phyloP scores from a whole-genome alignment of 1,140 invertebrate genomes.

The Nixonia krombeini region DNA sequence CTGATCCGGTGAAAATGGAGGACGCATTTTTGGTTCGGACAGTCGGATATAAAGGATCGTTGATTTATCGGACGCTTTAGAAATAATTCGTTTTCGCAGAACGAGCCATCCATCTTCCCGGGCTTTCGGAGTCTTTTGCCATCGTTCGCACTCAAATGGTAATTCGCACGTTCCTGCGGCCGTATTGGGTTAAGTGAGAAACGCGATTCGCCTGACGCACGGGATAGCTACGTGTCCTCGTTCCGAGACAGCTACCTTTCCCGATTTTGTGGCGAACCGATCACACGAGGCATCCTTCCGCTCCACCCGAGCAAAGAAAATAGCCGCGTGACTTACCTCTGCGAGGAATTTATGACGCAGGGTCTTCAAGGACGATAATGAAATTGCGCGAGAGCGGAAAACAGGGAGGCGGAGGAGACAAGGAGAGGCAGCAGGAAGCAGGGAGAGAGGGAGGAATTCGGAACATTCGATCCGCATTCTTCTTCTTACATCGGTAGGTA shows the following conservation, averaged over 20 bases:
- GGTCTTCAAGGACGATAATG: not conserved
- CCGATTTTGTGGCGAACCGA: not conserved
- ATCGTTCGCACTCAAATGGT: constrained; percentile 26
- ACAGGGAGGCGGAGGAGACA: not conserved
- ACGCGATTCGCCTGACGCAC: constrained; percentile 20
- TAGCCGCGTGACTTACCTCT: not conserved
- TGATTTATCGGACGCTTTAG: constrained; percentile 39
- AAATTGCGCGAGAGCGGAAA: not conserved
- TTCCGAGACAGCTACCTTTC: constrained; percentile 8
- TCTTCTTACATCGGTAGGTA: not conserved
- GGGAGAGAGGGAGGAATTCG: not conserved
- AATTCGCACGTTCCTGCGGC: constrained; percentile 24
- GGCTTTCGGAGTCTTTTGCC: constrained; percentile 30
- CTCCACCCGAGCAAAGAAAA: constrained; percentile 10
- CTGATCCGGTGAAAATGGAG: constrained; percentile 20
- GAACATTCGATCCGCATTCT: constrained; percentile 1
- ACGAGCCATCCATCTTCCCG: constrained; percentile 30
- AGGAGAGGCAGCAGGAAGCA: too few relatives aligned
- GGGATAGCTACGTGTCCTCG: too few relatives aligned
- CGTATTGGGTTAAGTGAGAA: constrained; percentile 20
- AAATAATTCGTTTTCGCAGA: constrained; percentile 43
- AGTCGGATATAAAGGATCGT: constrained; percentile 30
- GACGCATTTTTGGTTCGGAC: constrained; percentile 20
- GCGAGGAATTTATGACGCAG: not conserved
- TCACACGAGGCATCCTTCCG: not conserved